These are phyloP conservation scores for Paracentrotus lividus DNA, from an alignment of 53 echinoderm and acorn worm genomes.

Conservation along the genomic window DNA sequence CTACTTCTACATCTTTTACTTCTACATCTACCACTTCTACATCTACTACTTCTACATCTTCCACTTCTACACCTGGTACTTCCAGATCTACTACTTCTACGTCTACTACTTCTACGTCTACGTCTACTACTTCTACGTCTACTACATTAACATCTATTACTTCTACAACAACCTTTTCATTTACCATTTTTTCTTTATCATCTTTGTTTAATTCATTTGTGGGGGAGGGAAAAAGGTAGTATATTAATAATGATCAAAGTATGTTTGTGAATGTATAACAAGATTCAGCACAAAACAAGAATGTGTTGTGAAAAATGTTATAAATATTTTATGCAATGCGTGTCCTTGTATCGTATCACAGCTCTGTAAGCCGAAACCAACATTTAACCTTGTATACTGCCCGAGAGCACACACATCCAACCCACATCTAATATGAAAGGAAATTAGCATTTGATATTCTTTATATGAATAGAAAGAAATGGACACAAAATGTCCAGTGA, in stretches of 20 bases:
- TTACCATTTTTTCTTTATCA: too few species aligned
- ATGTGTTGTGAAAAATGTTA: background rate
- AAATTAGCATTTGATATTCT: background rate
- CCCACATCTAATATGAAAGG: background rate
- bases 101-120: constrained; percentile 6
- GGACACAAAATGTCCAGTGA: background rate
- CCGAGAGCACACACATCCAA: constrained; percentile 4
- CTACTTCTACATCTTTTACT: background rate
- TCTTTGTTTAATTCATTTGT: too few species aligned
- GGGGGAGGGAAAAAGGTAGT: too few species aligned
- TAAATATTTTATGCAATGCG: background rate
- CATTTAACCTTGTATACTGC: background rate
- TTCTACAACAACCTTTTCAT: too few species aligned
- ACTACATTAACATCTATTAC: too few species aligned
- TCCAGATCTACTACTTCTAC: constrained; percentile 27
- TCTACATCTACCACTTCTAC: background rate
- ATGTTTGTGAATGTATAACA: background rate
- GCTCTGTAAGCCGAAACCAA: background rate
- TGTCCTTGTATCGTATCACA: background rate
- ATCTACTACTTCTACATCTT: background rate
- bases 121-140: too few species aligned
- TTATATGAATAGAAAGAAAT: background rate
- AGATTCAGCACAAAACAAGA: background rate
- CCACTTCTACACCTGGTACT: background rate
- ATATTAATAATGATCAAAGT: too few species aligned